Conservation (phyloP, 2,888 invertebrate genomes). For the Chrysolina haemoptera region DNA sequence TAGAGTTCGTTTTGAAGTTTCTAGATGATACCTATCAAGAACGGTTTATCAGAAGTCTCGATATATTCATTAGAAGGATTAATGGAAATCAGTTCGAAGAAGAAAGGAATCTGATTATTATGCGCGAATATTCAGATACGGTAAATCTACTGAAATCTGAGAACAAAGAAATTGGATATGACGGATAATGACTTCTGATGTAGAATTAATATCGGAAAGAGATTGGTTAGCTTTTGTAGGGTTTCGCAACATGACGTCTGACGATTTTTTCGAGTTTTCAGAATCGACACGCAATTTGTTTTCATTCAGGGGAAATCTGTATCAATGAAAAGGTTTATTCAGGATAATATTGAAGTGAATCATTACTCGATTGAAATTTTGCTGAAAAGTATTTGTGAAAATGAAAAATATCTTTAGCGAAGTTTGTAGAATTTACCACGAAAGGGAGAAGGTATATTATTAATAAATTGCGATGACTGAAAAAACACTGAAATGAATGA, state of each 20-base stretch:
- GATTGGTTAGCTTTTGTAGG: background rate
- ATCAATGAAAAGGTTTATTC: background rate
- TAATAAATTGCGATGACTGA: too few relatives aligned
- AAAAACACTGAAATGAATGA: too few relatives aligned
- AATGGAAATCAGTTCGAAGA: background rate
- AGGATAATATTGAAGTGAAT: background rate
- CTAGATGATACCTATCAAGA: constrained; percentile 8
- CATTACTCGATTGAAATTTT: background rate
- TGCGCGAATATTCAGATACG: background rate
- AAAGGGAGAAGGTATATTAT: too few relatives aligned
- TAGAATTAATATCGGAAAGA: background rate
- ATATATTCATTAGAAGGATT: constrained; percentile 20
- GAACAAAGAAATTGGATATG: constrained; percentile 19
- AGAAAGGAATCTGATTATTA: constrained; percentile 13
- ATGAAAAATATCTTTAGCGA: too few relatives aligned
- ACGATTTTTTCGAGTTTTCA: background rate
- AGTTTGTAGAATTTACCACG: too few relatives aligned
- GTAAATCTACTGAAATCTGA: background rate
- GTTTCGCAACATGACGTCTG: background rate
- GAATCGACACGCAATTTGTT: background rate
- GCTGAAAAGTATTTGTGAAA: too few relatives aligned
- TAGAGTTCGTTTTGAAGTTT: constrained; percentile 24
- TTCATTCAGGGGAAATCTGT: background rate
- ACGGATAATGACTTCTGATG: constrained; percentile 15
- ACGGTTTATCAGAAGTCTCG: constrained; percentile 15